phyloP scores from a whole-genome alignment of 1,140 invertebrate genomes.

The Ostrea denselamellosa region DNA sequence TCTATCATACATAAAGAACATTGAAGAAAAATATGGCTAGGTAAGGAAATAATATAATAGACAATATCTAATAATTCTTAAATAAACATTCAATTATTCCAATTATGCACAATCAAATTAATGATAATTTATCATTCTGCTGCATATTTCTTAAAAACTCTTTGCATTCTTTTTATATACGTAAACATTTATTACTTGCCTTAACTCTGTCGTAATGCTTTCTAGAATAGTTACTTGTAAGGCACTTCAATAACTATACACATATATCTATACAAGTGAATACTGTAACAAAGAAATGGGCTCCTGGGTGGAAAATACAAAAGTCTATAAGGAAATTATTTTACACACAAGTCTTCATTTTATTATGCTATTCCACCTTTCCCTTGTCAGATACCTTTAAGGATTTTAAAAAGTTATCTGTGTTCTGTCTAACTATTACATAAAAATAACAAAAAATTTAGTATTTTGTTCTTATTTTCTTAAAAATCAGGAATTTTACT shows the following conservation, averaged over 20 bases:
- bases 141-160: not conserved
- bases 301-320: not conserved
- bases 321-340: too few species aligned
- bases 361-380: too few species aligned
- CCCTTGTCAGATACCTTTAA: too few species aligned
- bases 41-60: not conserved
- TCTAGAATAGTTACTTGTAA: not conserved
- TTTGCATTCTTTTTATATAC: not conserved
- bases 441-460: too few species aligned
- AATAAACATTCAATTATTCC: not conserved
- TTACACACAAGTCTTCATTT: too few species aligned
- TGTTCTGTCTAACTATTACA: too few species aligned
- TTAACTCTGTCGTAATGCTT: not conserved
- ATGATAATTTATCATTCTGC: not conserved
- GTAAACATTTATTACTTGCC: not conserved
- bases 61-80: not conserved
- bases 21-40: not conserved
- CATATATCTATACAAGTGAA: not conserved
- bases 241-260: not conserved
- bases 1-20: not conserved
- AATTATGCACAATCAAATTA: not conserved
- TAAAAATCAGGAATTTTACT: too few species aligned
- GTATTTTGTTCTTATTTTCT: too few species aligned
- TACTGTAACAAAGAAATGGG: not conserved
- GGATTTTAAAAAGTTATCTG: too few species aligned